These are phyloP conservation scores for Solenopsis fugax DNA, from an alignment of 1,140 invertebrate species.

Conservation along the genomic window DNA sequence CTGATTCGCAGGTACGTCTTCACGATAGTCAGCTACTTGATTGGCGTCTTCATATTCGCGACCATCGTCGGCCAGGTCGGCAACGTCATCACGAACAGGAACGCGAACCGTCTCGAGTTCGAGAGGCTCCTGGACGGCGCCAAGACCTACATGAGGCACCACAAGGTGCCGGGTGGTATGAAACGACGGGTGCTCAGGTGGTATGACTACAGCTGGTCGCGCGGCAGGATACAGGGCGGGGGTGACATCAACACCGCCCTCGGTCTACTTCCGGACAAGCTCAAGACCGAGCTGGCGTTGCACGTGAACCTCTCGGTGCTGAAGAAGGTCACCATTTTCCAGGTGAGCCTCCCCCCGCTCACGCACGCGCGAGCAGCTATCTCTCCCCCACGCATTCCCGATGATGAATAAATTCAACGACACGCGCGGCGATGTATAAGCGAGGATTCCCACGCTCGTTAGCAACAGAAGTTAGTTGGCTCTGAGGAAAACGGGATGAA, in stretches of 20 bases:
- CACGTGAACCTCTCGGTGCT: slow-evolving; percentile 98
- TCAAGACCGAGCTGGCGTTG: slow-evolving; percentile 98
- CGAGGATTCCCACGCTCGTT: neutral
- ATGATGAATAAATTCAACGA: slow-evolving; percentile 20
- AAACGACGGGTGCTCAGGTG: slow-evolving; percentile 97
- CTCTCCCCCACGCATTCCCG: no score
- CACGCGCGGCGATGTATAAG: neutral
- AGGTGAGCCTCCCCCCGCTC: slow-evolving; percentile 79
- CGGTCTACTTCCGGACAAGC: slow-evolving; percentile 96
- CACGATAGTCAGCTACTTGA: slow-evolving; percentile 98
- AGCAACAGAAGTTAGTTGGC: neutral
- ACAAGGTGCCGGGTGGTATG: slow-evolving; percentile 98
- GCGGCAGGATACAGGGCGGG: slow-evolving; percentile 97
- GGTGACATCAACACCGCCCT: slow-evolving; percentile 98
- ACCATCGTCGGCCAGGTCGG: slow-evolving; percentile 99
- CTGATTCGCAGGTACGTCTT: slow-evolving; percentile 95
- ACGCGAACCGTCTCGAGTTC: slow-evolving; percentile 98
- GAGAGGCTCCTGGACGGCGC: slow-evolving; percentile 97
- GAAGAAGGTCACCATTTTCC: slow-evolving; percentile 93
- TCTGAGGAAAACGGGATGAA: neutral
- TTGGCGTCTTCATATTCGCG: slow-evolving; percentile 99
- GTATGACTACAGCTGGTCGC: slow-evolving; percentile 99
- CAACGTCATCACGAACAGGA: slow-evolving; percentile 98
- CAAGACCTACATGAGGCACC: slow-evolving; percentile 98
- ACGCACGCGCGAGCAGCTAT: slow-evolving; percentile 1